These are phyloP conservation scores for Calvadosia cruxmelitensis DNA, from an alignment of 30 jellyfish, hydroid and myxozoan genomes.

Conservation along the genomic window DNA sequence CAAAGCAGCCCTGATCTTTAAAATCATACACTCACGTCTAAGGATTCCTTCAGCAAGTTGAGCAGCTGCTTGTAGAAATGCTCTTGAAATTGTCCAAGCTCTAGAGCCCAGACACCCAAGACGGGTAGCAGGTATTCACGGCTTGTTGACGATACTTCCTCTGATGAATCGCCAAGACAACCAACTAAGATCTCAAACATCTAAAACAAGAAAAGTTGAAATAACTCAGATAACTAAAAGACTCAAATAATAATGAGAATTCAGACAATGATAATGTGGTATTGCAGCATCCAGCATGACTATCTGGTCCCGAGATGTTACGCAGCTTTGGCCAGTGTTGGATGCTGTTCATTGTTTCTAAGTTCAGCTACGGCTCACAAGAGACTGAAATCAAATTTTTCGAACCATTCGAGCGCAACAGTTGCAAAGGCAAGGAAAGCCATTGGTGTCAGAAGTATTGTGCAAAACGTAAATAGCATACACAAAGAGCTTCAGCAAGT, in stretches of 20 bases:
- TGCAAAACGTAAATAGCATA: no score
- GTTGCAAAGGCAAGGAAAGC: no score
- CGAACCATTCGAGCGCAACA: no score
- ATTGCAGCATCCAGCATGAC: no score
- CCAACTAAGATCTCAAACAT: background rate
- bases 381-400: no score
- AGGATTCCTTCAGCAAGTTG: conserved; percentile 20
- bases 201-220: background rate
- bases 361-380: no score
- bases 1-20: background rate
- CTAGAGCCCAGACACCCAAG: conserved; percentile 72
- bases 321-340: no score
- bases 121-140: conserved; percentile 51
- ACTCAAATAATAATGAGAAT: background rate
- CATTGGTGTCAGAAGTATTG: no score
- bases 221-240: background rate
- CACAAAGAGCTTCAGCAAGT: no score
- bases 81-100: conserved; percentile 45
- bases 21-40: conserved; percentile 38
- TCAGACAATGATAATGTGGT: no score
- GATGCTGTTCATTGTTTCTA: no score
- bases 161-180: background rate
- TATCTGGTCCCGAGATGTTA: no score
- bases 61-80: conserved; percentile 34
- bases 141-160: background rate